Conservation (phyloP, 1,140 invertebrate species). For the Cheumatopsyche charites region DNA sequence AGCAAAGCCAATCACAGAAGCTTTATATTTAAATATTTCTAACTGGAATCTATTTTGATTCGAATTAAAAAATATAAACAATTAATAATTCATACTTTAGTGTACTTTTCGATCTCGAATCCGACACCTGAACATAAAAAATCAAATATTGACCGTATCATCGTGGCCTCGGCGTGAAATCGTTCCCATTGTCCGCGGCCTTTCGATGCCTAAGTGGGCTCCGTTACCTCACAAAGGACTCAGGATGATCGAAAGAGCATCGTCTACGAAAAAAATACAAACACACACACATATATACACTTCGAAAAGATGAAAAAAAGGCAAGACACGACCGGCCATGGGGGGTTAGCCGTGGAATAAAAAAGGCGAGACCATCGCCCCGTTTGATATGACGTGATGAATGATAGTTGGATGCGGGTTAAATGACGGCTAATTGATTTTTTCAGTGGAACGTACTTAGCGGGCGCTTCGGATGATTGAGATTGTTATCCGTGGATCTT, state of each 20-base stretch:
- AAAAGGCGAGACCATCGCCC: slow-evolving; percentile 11
- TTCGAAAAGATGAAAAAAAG: background rate
- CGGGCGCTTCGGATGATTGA: slow-evolving; percentile 37
- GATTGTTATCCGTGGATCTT: slow-evolving; percentile 38
- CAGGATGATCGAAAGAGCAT: slow-evolving; percentile 27
- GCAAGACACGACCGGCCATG: background rate
- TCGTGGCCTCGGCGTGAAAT: slow-evolving; percentile 43
- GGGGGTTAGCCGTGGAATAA: background rate
- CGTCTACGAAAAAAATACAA: slow-evolving; percentile 23
- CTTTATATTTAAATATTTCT: no score
- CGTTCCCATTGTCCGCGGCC: slow-evolving; percentile 40
- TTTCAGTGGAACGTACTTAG: slow-evolving; percentile 38
- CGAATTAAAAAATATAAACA: no score
- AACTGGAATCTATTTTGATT: no score
- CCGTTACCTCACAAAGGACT: slow-evolving; percentile 20
- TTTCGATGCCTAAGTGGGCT: slow-evolving; percentile 32
- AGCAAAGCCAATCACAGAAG: no score
- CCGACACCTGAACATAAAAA: slow-evolving; percentile 40
- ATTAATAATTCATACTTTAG: no score
- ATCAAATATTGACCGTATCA: slow-evolving; percentile 48
- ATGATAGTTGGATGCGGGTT: slow-evolving; percentile 47
- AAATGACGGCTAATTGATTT: slow-evolving; percentile 49
- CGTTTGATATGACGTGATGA: slow-evolving; percentile 48
- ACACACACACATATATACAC: no score
- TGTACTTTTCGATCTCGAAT: no score